Evolutionary conservation across 23 tunicate species (phyloP).

Genomic region (Corella eumyota): DNA sequence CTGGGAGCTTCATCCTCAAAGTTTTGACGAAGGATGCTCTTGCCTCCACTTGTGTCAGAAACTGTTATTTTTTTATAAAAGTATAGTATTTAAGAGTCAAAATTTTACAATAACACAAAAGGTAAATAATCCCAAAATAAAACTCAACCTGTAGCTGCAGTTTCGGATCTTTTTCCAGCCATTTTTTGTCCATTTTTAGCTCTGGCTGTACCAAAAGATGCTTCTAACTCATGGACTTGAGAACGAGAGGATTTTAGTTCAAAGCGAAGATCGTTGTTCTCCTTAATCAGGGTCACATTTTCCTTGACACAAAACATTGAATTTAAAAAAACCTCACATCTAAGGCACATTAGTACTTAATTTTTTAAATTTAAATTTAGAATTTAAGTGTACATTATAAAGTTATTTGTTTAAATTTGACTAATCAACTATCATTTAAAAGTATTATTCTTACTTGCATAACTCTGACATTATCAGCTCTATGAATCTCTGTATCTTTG

Average conservation of each 20-base stretch:
- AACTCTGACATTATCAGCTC: slow-evolving; percentile 91
- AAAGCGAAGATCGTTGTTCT: slow-evolving; percentile 90
- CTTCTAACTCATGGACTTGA: slow-evolving; percentile 69
- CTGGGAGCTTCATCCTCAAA: slow-evolving; percentile 64
- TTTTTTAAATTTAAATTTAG: too few relatives aligned
- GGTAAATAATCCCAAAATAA: neutral
- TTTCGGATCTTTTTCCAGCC: slow-evolving; percentile 23
- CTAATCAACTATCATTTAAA: too few relatives aligned
- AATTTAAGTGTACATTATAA: too few relatives aligned
- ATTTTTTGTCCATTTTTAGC: slow-evolving; percentile 24
- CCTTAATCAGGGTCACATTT: slow-evolving; percentile 83
- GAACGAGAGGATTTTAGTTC: slow-evolving; percentile 81
- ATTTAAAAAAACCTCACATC: neutral
- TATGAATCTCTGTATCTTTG: slow-evolving; percentile 90
- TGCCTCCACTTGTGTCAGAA: slow-evolving; percentile 28
- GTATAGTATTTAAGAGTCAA: neutral
- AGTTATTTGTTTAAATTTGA: too few relatives aligned
- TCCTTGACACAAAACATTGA: slow-evolving; percentile 34
- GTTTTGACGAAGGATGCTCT: slow-evolving; percentile 52
- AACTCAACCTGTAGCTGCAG: slow-evolving; percentile 43
- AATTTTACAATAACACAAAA: neutral
- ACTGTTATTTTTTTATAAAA: slow-evolving; percentile 1
- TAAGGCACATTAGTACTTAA: neutral
- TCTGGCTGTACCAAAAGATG: slow-evolving; percentile 64
- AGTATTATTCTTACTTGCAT: slow-evolving; percentile 58